Percentiles rank a stretch among this genome's conserved stretches.
Evolutionary conservation across 1,140 invertebrate species (phyloP).

Genomic region (Hypothenemus hampei): DNA sequence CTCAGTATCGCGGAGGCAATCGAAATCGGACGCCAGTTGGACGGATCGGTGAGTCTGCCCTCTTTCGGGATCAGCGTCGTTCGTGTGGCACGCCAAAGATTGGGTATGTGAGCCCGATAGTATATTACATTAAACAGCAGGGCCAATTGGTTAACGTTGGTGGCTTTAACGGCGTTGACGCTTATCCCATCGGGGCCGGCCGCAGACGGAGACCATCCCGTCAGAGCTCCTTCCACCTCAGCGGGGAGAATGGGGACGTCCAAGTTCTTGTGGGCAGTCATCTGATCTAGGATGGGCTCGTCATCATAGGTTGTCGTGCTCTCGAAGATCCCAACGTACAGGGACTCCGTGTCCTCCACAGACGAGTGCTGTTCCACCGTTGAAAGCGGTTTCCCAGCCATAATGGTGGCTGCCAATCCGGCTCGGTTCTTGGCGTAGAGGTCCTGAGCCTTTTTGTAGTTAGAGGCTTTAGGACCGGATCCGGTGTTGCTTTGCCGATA

Average conservation of each 20-base stretch:
- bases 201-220: conserved; percentile 17
- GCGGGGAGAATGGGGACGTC: neutral
- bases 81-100: neutral
- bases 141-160: neutral
- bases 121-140: conserved; percentile 18
- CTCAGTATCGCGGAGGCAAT: conserved; percentile 21
- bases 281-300: neutral
- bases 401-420: neutral
- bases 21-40: conserved; percentile 29
- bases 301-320: neutral
- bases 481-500: neutral
- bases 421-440: conserved; percentile 13
- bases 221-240: neutral
- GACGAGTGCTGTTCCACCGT: neutral
- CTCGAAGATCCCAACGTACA: conserved; percentile 1
- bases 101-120: neutral
- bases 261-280: neutral
- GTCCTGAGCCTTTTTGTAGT: conserved; percentile 26
- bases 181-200: conserved; percentile 28
- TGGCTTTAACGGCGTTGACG: conserved; percentile 9
- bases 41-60: conserved; percentile 12
- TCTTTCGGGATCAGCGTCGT: conserved; percentile 28
- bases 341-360: neutral
- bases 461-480: neutral
- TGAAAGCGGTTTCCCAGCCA: neutral